Conservation (phyloP, 2,797 vertebrate species). For the Coregonus ussuriensis region DNA sequence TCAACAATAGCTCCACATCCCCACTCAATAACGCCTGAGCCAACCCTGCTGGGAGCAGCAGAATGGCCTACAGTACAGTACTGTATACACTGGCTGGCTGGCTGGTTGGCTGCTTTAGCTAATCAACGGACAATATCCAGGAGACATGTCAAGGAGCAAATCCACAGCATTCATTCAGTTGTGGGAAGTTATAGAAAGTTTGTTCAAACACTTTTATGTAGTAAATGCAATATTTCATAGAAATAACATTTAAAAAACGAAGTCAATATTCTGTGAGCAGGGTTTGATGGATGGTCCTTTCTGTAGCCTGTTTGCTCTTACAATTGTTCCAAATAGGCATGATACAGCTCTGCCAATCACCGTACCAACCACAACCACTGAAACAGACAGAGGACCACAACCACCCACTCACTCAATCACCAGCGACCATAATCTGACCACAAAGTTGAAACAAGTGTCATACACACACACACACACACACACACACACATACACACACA, state of each 20-base stretch:
- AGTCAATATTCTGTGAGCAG: not conserved
- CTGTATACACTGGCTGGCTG: constrained; percentile 18
- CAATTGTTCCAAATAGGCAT: not conserved
- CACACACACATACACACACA: not conserved
- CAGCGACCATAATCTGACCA: not conserved
- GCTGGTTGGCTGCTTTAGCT: constrained; percentile 26
- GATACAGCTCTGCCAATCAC: too few relatives aligned
- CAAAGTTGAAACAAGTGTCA: too few relatives aligned
- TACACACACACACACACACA: too few relatives aligned
- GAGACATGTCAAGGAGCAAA: constrained; percentile 68
- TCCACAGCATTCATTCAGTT: constrained; percentile 66
- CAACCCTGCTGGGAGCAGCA: constrained; percentile 59
- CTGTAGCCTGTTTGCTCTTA: not conserved
- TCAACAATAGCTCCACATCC: constrained; percentile 52
- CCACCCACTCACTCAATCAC: not conserved
- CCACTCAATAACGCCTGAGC: constrained; percentile 72
- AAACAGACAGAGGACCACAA: not conserved
- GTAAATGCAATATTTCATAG: not conserved
- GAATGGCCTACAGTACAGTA: constrained; percentile 7
- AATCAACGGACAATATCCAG: constrained; percentile 59
- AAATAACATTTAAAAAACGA: too few relatives aligned
- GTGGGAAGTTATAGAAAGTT: not conserved
- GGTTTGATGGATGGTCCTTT: not conserved
- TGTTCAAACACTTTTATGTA: not conserved
- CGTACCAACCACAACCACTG: not conserved